These are phyloP conservation scores for Lycia hirtaria DNA, from an alignment of 2,888 invertebrate species.

Conservation along the genomic window DNA sequence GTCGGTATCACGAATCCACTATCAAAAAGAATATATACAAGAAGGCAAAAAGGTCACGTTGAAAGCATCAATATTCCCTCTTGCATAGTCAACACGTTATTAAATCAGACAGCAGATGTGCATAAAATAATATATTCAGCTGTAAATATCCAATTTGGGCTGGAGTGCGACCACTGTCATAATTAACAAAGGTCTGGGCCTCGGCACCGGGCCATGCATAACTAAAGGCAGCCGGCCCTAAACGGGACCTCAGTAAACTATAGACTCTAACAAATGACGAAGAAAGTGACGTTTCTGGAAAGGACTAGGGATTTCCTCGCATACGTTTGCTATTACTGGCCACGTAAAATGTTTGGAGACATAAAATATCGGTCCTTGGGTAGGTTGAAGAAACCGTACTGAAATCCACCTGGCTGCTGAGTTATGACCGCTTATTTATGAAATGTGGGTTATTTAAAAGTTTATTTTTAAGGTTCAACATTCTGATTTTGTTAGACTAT, in stretches of 20 bases:
- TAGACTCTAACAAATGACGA: constrained; percentile 42
- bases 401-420: constrained; percentile 15
- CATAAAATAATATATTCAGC: constrained; percentile 41
- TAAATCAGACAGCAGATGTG: constrained; percentile 26
- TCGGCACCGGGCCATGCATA: constrained; percentile 66
- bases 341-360: constrained; percentile 6
- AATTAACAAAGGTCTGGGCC: constrained; percentile 75
- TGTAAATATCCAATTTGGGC: constrained; percentile 69
- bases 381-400: constrained; percentile 7
- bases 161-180: constrained; percentile 65
- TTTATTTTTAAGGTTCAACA: not conserved
- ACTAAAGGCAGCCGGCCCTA: constrained; percentile 62
- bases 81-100: constrained; percentile 10
- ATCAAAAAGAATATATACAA: not conserved
- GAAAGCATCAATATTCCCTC: not conserved
- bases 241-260: constrained; percentile 64
- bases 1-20: not conserved
- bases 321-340: constrained; percentile 31
- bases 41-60: not conserved
- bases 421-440: constrained; percentile 12
- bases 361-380: constrained; percentile 9
- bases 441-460: no score
- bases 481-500: no score
- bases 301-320: constrained; percentile 19
- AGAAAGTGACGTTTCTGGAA: constrained; percentile 34